Percentiles rank a stretch among this genome's conserved stretches.
phyloP scores from a whole-genome alignment of 23 tunicate species.

The Aplidium turbinatum region DNA sequence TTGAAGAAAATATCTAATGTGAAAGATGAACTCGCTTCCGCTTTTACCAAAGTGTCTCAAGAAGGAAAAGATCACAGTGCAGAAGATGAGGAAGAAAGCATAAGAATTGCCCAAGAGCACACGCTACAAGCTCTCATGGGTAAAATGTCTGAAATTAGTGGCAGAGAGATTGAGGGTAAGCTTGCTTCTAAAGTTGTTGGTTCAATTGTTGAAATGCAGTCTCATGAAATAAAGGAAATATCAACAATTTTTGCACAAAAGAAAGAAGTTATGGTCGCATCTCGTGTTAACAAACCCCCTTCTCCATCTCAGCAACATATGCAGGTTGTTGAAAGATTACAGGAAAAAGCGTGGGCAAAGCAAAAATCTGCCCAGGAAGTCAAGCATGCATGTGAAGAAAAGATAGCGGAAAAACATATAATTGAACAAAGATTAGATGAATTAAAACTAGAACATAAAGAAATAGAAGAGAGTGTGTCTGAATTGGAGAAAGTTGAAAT shows the following conservation, averaged over 20 bases:
- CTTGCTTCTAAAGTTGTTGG: slow-evolving; percentile 78
- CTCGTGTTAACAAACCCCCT: slow-evolving; percentile 2
- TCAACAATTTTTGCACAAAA: slow-evolving; percentile 63
- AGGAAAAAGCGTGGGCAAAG: slow-evolving; percentile 13
- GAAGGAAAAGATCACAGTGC: slow-evolving; percentile 16
- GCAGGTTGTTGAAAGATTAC: slow-evolving; percentile 23
- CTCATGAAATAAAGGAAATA: slow-evolving; percentile 75
- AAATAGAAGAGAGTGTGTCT: slow-evolving; percentile 49
- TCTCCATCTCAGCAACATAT: slow-evolving; percentile 30
- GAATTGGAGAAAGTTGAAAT: slow-evolving; percentile 69
- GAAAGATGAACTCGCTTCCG: slow-evolving; percentile 46
- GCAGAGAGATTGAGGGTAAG: slow-evolving; percentile 89
- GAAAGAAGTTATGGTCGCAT: slow-evolving; percentile 48
- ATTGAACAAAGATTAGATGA: slow-evolving; percentile 10
- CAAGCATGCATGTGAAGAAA: background rate
- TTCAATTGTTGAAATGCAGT: slow-evolving; percentile 94
- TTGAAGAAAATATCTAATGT: background rate
- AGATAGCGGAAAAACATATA: slow-evolving; percentile 9
- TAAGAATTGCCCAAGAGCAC: slow-evolving; percentile 74
- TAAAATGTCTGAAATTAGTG: slow-evolving; percentile 87
- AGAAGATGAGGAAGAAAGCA: slow-evolving; percentile 76
- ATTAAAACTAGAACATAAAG: slow-evolving; percentile 13
- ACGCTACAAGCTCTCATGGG: slow-evolving; percentile 75
- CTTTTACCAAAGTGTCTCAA: slow-evolving; percentile 55
- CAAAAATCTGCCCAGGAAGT: slow-evolving; percentile 19